A percentile compares a stretch with the other conserved stretches of the same genome.
These are phyloP conservation scores for Forpus xanthops DNA, from an alignment of 2,797 vertebrate species.

Conservation along the genomic window DNA sequence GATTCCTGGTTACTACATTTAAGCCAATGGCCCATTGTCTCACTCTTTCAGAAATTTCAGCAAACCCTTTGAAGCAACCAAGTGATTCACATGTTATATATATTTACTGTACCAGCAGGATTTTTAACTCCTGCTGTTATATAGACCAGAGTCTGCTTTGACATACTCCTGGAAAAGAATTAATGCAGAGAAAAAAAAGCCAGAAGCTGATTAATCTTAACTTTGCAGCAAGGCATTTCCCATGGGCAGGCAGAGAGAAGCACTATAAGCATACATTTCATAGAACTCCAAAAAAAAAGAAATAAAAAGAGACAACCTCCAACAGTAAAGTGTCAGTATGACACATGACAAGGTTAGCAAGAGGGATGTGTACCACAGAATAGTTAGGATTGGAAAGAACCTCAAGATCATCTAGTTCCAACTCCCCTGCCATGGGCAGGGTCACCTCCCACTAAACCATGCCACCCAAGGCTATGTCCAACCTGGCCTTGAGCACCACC, in stretches of 20 bases:
- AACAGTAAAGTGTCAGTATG: background rate
- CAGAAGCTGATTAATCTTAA: background rate
- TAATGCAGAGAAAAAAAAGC: background rate
- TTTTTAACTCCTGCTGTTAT: background rate
- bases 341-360: background rate
- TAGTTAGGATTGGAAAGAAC: too few species aligned
- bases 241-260: background rate
- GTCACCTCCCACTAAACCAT: too few species aligned
- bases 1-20: background rate
- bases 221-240: background rate
- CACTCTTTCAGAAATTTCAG: background rate
- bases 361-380: background rate
- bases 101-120: background rate
- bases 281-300: background rate
- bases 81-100: background rate
- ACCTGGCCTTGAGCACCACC: too few species aligned
- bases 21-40: background rate
- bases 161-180: background rate
- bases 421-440: too few species aligned
- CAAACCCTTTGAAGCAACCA: background rate
- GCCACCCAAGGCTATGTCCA: too few species aligned
- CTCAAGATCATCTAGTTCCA: too few species aligned
- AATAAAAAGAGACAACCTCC: background rate
- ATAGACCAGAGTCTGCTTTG: background rate
- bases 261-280: background rate